Evolutionary conservation across 1,140 invertebrate genomes (phyloP).

Genomic region (Ostrea denselamellosa): DNA sequence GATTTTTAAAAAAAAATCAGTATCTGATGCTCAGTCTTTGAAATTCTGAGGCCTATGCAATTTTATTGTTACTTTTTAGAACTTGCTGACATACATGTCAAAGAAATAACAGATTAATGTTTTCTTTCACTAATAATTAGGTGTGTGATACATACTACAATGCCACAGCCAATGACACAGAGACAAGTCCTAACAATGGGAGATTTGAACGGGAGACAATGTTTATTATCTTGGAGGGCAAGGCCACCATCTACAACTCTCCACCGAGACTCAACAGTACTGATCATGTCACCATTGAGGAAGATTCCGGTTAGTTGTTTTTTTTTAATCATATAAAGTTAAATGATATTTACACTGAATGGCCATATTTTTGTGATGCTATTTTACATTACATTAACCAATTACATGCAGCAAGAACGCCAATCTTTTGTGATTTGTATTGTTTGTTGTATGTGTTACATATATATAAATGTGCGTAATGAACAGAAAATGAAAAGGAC

Average conservation of each 20-base stretch:
- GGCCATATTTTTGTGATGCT: too few relatives aligned
- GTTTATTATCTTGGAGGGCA: slow-evolving; percentile 29
- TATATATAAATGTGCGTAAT: too few relatives aligned
- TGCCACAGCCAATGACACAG: slow-evolving; percentile 8
- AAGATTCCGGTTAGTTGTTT: slow-evolving; percentile 44
- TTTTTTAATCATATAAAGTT: too few relatives aligned
- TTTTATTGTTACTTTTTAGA: slow-evolving; percentile 52
- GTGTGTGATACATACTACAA: slow-evolving; percentile 39
- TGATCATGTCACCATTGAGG: slow-evolving; percentile 47
- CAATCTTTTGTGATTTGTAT: too few relatives aligned
- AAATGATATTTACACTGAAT: too few relatives aligned
- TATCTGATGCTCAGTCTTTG: too few relatives aligned
- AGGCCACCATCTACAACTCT: slow-evolving; percentile 44
- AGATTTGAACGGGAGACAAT: slow-evolving; percentile 44
- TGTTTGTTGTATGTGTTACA: too few relatives aligned
- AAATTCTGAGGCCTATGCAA: too few relatives aligned
- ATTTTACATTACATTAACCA: too few relatives aligned
- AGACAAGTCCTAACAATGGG: slow-evolving; percentile 1
- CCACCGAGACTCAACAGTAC: slow-evolving; percentile 49
- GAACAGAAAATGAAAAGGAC: too few relatives aligned
- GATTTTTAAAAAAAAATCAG: too few relatives aligned
- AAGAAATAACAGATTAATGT: background rate
- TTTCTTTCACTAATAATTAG: slow-evolving; percentile 59
- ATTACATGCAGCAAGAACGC: too few relatives aligned
- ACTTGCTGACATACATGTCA: background rate